phyloP scores from a whole-genome alignment of 2,797 vertebrate genomes.

The Trematocara caparti region DNA sequence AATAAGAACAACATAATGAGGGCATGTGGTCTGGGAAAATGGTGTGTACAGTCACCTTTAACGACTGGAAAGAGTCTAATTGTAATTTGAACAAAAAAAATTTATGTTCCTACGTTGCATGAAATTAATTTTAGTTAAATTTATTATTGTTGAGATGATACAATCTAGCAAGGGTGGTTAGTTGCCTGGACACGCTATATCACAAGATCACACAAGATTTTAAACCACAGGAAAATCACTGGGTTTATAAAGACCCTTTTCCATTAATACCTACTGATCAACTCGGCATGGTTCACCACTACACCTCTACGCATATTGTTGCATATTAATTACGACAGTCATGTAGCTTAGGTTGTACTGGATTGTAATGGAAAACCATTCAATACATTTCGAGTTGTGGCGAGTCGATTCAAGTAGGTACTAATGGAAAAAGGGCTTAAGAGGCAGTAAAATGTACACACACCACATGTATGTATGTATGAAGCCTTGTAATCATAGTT shows the following conservation, averaged over 20 bases:
- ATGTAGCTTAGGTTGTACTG: neutral
- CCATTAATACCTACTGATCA: neutral
- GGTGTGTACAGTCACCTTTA: neutral
- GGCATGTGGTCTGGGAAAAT: neutral
- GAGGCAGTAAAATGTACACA: neutral
- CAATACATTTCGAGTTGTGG: neutral
- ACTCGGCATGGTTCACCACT: neutral
- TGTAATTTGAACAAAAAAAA: rapidly evolving
- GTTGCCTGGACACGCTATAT: neutral
- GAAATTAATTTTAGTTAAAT: neutral
- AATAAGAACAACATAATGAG: neutral
- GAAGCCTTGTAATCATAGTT: neutral
- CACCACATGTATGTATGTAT: neutral
- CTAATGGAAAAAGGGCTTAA: neutral
- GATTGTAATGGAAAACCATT: neutral
- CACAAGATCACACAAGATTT: neutral
- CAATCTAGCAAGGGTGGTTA: neutral
- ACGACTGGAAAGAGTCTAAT: neutral
- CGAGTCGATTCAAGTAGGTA: neutral
- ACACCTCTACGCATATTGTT: neutral
- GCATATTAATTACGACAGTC: neutral
- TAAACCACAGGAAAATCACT: neutral
- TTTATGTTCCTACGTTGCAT: neutral
- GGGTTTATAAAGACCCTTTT: neutral
- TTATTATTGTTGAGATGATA: neutral